phyloP scores from a whole-genome alignment of 2,888 invertebrate species.

The Ochlodes sylvanus region DNA sequence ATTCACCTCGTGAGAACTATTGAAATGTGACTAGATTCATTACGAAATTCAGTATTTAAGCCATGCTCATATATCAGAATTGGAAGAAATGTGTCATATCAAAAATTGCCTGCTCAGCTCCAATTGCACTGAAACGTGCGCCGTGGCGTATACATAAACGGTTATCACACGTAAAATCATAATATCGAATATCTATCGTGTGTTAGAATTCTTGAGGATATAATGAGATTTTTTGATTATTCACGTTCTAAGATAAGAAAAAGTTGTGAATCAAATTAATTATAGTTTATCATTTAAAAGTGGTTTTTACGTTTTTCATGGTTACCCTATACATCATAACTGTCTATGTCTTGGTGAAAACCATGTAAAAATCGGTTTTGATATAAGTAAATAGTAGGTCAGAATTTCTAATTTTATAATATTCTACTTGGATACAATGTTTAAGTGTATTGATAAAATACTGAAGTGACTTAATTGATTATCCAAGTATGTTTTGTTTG shows the following conservation, averaged over 20 bases:
- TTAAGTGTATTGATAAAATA: too few species aligned
- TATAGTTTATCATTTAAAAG: too few species aligned
- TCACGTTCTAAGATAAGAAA: constrained; percentile 21
- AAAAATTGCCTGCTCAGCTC: constrained; percentile 32
- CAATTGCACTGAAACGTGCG: constrained; percentile 28
- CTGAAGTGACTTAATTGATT: too few species aligned
- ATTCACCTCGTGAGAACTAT: constrained; percentile 19
- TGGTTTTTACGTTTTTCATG: too few species aligned
- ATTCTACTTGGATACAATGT: too few species aligned
- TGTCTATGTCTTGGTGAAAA: too few species aligned
- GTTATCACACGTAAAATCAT: constrained; percentile 31
- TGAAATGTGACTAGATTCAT: constrained; percentile 24
- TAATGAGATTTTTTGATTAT: constrained; percentile 16
- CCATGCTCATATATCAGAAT: constrained; percentile 21
- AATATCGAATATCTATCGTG: constrained; percentile 6
- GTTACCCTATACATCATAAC: too few species aligned
- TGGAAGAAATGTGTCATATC: constrained; percentile 32
- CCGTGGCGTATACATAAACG: not conserved
- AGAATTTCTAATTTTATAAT: too few species aligned
- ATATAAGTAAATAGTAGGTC: too few species aligned
- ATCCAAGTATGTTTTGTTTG: too few species aligned
- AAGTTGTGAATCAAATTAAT: too few species aligned
- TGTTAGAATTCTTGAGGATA: constrained; percentile 20
- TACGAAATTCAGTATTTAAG: constrained; percentile 28
- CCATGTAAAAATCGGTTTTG: too few species aligned